Evolutionary conservation across 2,888 invertebrate species (phyloP).

Genomic region (Ormyrus pomaceus): DNA sequence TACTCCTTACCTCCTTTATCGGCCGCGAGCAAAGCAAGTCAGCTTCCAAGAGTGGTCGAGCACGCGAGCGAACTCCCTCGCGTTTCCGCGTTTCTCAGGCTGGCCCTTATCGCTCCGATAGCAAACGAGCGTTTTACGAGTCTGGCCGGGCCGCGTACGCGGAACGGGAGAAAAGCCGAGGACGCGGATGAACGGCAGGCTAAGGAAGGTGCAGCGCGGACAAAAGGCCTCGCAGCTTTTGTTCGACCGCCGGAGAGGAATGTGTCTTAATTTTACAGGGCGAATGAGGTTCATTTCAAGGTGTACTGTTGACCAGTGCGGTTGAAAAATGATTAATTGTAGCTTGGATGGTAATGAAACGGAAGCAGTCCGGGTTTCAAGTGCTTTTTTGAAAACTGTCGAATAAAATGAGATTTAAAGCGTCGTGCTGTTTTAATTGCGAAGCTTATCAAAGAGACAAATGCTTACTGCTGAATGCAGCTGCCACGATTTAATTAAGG

Average conservation of each 20-base stretch:
- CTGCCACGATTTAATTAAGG: too few relatives aligned
- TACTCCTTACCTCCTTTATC: too few relatives aligned
- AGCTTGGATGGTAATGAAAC: neutral
- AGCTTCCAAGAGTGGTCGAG: conserved; percentile 14
- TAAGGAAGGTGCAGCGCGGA: neutral
- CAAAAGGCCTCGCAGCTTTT: neutral
- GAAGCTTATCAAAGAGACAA: too few relatives aligned
- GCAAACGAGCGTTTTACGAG: conserved; percentile 68
- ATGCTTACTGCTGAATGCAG: too few relatives aligned
- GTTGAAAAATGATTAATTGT: too few relatives aligned
- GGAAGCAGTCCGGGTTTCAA: too few relatives aligned
- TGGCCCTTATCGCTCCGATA: conserved; percentile 64
- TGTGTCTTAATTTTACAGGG: conserved; percentile 8
- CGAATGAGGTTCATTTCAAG: too few relatives aligned
- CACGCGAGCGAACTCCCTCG: conserved; percentile 23
- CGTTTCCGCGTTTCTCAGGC: conserved; percentile 24
- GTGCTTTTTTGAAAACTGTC: too few relatives aligned
- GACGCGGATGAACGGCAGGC: neutral
- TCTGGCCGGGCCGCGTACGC: conserved; percentile 29
- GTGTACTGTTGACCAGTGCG: too few relatives aligned
- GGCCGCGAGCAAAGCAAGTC: neutral
- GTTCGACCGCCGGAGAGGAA: neutral
- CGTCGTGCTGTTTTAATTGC: too few relatives aligned
- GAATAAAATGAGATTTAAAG: too few relatives aligned
- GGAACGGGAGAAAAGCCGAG: conserved; percentile 42